Percentiles rank a stretch among this genome's conserved stretches.
phyloP scores from a whole-genome alignment of 2,888 invertebrate genomes.

The Acanthosepion pharaonis region DNA sequence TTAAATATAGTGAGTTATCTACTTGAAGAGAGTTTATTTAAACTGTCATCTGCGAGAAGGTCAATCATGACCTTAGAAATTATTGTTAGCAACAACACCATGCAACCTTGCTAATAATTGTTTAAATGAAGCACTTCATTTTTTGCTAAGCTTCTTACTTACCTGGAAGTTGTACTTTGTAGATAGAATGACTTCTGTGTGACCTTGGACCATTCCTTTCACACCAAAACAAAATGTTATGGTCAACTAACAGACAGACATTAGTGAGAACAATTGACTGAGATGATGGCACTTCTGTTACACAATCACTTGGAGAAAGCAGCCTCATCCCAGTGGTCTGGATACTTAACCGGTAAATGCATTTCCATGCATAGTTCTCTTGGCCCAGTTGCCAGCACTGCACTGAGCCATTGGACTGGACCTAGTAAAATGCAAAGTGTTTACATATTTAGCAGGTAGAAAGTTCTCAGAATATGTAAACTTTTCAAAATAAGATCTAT shows the following conservation, averaged over 20 bases:
- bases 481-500: no score
- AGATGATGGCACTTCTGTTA: slow-evolving; percentile 1
- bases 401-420: background rate
- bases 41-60: no score
- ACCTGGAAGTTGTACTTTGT: background rate
- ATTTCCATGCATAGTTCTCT: background rate
- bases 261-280: background rate
- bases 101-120: background rate
- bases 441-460: no score
- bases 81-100: no score
- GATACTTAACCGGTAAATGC: background rate
- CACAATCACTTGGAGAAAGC: background rate
- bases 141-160: background rate
- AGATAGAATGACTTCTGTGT: background rate
- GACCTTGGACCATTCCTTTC: background rate
- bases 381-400: slow-evolving; percentile 11
- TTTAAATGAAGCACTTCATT: background rate
- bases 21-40: no score
- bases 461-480: no score
- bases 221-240: slow-evolving; percentile 25
- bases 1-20: no score
- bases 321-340: background rate
- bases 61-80: no score
- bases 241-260: background rate
- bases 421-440: background rate